Evolutionary conservation across 23 tunicate genomes (phyloP), one percentile per base, ranked within the genome.

Genomic region (Styela clava): DNA sequence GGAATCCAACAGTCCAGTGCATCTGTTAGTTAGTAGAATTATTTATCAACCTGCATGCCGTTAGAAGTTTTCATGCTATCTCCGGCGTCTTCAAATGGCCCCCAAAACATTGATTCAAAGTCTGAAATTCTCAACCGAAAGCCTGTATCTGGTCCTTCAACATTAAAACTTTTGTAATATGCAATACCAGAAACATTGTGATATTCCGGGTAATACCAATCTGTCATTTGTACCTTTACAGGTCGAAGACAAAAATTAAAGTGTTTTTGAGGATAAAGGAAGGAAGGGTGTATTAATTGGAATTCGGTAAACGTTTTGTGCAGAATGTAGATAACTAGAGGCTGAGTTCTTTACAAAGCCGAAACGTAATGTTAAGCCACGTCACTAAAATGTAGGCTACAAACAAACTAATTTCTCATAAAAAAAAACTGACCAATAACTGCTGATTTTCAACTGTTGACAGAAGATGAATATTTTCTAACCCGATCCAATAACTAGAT

Each of bases 401-500:
- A n/a, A n/a, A n/a, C n/a, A n/a, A n/a, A n/a, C n/a, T n/a, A n/a
- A n/a, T n/a, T n/a, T n/a, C n/a, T n/a, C n/a, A n/a, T n/a, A n/a
- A n/a, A n/a, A n/a, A 1, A 25, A 34, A 21, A 31, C 68, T 74
- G 31, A 88, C 92, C 78, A 88, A 25, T 2, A 88, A 37, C 2
- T 87, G 67, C 65, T 88, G 92, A 5, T 68, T 34, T 35, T 61
- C 83, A 34, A 79, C 34, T 3, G 35, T 21, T 23, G 87, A 68
- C 27, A 88, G 31, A 20, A 56, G 19, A 33, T 83, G 44, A 0
- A 88, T 24, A 34, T 52, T 68, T 76, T 77, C 69, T 21, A 88
- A 37, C 2, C 92, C 92, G 51, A 88, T 68, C 92, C 92, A 88
- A 78, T 83, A 88, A 77, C 79, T 78, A 52, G 65, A 68, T 18